Evolutionary conservation across 2,888 invertebrate genomes (phyloP), one percentile per base, ranked within the genome.

Genomic region (Siphlonurus alternatus): DNA sequence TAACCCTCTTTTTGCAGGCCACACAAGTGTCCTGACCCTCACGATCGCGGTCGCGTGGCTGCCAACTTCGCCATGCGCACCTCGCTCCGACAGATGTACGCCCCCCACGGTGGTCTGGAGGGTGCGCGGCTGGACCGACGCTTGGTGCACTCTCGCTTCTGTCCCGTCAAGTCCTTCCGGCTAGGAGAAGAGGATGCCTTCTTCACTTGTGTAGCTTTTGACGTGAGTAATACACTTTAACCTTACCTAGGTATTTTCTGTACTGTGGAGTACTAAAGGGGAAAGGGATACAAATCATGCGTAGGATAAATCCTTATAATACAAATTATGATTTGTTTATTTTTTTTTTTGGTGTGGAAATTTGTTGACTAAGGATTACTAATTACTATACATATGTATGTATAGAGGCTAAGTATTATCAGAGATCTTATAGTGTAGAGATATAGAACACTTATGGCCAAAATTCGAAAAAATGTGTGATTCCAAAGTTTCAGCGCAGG

Each of bases 1-100:
- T n/a, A n/a, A n/a, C n/a, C n/a, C n/a, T 56, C 66, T 66, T 67
- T 68, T 74, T 76, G 10, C 73, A 91, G 91, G 68, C 96, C 96
- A 0, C 98, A 99, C 78, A 90, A 93, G 72, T 99, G 98, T 76
- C 98, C 98, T 0, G 93, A 93, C 76, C 89, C 89, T 0, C 83
- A 84, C 70, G 84, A 85, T 63, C 81, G 81, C 70, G 81, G 81
- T 69, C 79, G 80, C 61, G 81, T 82, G 0, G 85, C 87, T 18
- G 76, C 79, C n/a, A 93, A 90, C 78, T 82, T 91, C 66, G 82
- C 86, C 1, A 79, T 85, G 70, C 76, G 89, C 54, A 74, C 80
- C 66, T 79, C 81, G 25, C 77, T 81, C 66, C 76, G 83, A 61
- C 78, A 81, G 71, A 75, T 81, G 10, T 69, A 69, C 10, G n/a